Evolutionary conservation across 2,888 invertebrate species (phyloP).

Genomic region (Eristalinus sepulchralis): DNA sequence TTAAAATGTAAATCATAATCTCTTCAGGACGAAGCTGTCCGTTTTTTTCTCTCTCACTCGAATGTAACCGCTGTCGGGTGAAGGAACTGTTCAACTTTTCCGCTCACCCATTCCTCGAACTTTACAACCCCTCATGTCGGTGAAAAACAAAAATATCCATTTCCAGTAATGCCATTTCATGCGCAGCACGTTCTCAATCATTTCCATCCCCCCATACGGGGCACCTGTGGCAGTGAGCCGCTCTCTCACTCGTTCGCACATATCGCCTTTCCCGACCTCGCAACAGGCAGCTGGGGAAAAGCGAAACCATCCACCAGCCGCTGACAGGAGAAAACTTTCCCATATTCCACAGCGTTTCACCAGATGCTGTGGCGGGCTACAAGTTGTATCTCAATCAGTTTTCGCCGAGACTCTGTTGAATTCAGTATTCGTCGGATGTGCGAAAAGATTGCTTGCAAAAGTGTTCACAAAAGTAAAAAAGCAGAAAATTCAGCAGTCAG

Average conservation of each 20-base stretch:
- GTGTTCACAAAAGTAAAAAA: neutral
- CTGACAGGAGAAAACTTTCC: conserved; percentile 50
- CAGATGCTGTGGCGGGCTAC: conserved; percentile 54
- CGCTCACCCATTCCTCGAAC: no score
- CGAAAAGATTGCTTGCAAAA: neutral
- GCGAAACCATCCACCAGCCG: neutral
- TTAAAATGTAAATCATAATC: no score
- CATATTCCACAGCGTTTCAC: conserved; percentile 20
- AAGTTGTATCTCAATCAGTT: conserved; percentile 61
- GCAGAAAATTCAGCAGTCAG: neutral
- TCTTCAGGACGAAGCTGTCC: no score
- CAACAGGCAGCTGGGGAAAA: conserved; percentile 59
- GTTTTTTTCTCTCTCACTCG: neutral
- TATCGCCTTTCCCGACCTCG: neutral
- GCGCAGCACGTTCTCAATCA: neutral
- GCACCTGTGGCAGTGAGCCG: conserved; percentile 49
- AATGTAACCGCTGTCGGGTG: no score
- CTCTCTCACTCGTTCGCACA: conserved; percentile 14
- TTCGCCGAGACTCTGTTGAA: conserved; percentile 60
- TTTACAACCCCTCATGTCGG: neutral
- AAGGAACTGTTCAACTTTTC: no score
- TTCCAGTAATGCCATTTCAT: neutral
- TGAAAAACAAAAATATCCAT: neutral
- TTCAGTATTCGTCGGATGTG: conserved; percentile 45
- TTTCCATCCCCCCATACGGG: conserved; percentile 15